These are phyloP conservation scores for Bothrops jararaca DNA, from an alignment of 2,113 vertebrate genomes.

Conservation along the genomic window DNA sequence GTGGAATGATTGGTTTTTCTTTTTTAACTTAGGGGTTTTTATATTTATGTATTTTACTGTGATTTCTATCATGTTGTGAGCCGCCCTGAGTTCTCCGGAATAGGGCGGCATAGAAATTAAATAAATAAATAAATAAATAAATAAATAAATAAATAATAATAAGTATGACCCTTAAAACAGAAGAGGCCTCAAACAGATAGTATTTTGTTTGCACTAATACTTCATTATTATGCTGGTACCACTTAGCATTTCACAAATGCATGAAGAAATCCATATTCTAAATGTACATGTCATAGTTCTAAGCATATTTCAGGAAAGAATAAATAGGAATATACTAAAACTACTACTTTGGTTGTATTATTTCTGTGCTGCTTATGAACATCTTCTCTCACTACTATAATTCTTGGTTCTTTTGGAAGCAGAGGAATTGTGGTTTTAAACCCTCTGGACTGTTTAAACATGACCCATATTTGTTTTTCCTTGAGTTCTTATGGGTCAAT, in stretches of 20 bases:
- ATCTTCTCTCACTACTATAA: slow-evolving; percentile 24
- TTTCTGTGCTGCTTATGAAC: background rate
- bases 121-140: too few species aligned
- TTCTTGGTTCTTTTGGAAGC: slow-evolving; percentile 33
- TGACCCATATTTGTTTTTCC: slow-evolving; percentile 62
- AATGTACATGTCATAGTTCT: slow-evolving; percentile 40
- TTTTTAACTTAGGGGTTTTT: too few species aligned
- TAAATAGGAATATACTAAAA: slow-evolving; percentile 1
- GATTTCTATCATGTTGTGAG: too few species aligned
- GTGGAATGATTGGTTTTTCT: too few species aligned
- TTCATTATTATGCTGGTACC: background rate
- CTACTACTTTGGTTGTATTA: slow-evolving; percentile 2
- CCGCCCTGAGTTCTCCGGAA: too few species aligned
- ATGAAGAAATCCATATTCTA: slow-evolving; percentile 37
- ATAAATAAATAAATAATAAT: too few species aligned
- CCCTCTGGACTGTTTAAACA: slow-evolving; percentile 47
- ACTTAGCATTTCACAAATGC: slow-evolving; percentile 13
- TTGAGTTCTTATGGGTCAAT: slow-evolving; percentile 50
- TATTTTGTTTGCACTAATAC: background rate
- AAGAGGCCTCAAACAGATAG: background rate
- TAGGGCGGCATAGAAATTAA: too few species aligned
- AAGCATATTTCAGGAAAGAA: slow-evolving; percentile 23
- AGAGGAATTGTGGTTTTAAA: slow-evolving; percentile 47
- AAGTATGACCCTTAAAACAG: background rate
- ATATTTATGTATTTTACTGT: too few species aligned